These are phyloP conservation scores for Telmatochromis brichardi DNA, from an alignment of 2,113 vertebrate genomes.

Conservation along the genomic window DNA sequence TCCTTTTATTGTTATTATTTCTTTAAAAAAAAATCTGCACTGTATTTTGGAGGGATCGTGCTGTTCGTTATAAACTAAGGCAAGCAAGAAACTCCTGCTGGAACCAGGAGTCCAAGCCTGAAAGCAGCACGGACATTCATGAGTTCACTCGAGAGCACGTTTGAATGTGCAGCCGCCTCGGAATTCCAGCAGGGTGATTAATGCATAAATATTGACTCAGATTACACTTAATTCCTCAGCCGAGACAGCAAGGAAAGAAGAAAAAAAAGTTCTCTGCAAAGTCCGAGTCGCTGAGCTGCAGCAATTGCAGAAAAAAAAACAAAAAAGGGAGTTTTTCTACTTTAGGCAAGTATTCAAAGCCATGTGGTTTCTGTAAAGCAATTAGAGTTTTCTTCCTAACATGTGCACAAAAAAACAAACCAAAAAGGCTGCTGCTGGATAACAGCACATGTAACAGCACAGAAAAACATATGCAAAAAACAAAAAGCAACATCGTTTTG, in stretches of 20 bases:
- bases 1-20: constrained; percentile 46
- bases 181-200: constrained; percentile 19
- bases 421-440: not conserved
- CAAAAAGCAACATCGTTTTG: not conserved
- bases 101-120: not conserved
- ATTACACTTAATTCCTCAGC: not conserved
- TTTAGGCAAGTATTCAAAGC: not conserved
- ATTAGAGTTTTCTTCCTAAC: not conserved
- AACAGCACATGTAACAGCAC: not conserved
- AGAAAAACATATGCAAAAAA: not conserved
- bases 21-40: not conserved
- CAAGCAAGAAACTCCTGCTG: not conserved
- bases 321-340: not conserved
- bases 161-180: not conserved
- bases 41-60: constrained; percentile 7
- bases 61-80: not conserved
- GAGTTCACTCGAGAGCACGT: not conserved
- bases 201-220: constrained; percentile 12
- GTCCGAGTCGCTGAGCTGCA: not conserved
- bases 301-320: not conserved
- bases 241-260: not conserved
- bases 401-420: not conserved
- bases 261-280: not conserved
- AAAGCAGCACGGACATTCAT: not conserved
- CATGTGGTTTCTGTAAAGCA: constrained; percentile 48